Evolutionary conservation across 1,140 invertebrate species (phyloP), one percentile per base, ranked within the genome.

Genomic region (Idris sp.): DNA sequence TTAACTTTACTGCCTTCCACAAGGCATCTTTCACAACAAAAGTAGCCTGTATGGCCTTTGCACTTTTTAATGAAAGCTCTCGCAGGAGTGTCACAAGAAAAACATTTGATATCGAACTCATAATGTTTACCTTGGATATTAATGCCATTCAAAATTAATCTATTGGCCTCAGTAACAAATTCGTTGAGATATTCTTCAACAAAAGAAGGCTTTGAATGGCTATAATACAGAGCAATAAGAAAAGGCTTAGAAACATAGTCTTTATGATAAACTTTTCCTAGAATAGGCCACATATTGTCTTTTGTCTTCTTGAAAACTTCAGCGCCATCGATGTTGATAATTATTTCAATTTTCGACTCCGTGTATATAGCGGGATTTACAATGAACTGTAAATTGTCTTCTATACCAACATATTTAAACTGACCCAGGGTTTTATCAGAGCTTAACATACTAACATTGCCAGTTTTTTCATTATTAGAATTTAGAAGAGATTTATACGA

Each of bases 21-120:
- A 18, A 0, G 8, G 18, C 64, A 68, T 31, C 68, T 62, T 40
- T 62, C 56, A 25, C 54, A 59, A 2, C 41, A 30, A 41, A 28
- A 41, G 30, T 62, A 71, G 8, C 43, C 46, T 10, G 31, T 58
- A 16, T 48, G 46, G 13, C 54, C 54, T 13, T 35, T 35, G 14
- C 33, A 35, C 3, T 13, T 35, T 35, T 35, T 35, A 13, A 35
- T 13, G 8, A 41, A 41, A 9, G 38, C 16, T 41, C 38, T 41
- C 10, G 38, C 38, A 8, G 38, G 33, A 35, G 33, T 15, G 33
- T 36, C 33, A 9, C 33, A 36, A 7, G 14, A 3, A 5, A 36
- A 36, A 10, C 8, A 8, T 30, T 46, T 46, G n/a, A 46, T 9
- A 30, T 15, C 1, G 9, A 46, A 46, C 0, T 22, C 26, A 10